Conservation (phyloP, 2,113 vertebrate genomes). For the Cyanocitta stelleri region DNA sequence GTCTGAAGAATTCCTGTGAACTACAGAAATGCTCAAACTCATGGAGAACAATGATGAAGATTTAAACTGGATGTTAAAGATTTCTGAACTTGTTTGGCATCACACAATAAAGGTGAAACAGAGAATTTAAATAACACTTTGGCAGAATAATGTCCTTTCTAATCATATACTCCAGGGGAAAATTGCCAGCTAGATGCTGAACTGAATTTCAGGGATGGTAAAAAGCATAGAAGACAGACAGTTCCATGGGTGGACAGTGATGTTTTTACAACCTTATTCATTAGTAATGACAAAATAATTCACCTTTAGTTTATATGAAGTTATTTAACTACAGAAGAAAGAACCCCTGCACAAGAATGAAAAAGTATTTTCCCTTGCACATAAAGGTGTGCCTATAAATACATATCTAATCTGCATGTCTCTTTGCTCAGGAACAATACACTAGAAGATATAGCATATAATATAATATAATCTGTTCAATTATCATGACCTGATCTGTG, state of each 20-base stretch:
- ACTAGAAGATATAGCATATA: neutral
- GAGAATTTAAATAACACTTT: neutral
- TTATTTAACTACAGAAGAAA: neutral
- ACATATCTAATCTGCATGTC: neutral
- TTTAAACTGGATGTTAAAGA: neutral
- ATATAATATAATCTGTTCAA: neutral
- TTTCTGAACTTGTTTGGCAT: neutral
- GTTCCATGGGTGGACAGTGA: neutral
- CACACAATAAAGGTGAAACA: neutral
- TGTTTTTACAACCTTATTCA: neutral
- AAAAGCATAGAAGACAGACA: neutral
- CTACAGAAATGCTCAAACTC: neutral
- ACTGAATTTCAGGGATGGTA: neutral
- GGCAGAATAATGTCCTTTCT: neutral
- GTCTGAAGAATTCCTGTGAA: neutral
- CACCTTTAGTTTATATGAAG: neutral
- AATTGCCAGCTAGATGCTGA: neutral
- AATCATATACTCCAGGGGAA: neutral
- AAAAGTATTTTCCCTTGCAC: neutral
- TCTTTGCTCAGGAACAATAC: neutral
- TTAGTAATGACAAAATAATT: neutral
- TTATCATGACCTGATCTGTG: neutral
- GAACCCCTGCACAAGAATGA: neutral
- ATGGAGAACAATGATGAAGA: neutral
- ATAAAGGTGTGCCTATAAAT: neutral